Percentiles rank a stretch among this genome's conserved stretches.
Evolutionary conservation across 2,888 invertebrate species (phyloP).

Genomic region (Drosophila pseudotalamancana): DNA sequence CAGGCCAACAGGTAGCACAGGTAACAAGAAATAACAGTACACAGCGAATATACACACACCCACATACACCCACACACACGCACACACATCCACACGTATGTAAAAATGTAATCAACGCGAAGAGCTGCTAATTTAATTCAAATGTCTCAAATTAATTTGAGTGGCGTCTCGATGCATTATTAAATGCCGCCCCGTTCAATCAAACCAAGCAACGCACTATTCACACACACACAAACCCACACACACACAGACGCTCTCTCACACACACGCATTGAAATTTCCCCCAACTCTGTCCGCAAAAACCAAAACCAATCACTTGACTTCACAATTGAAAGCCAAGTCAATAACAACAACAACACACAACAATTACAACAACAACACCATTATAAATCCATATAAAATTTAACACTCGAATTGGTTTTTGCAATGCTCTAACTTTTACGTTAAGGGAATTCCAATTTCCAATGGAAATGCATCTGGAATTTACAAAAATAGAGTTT

Average conservation of each 20-base stretch:
- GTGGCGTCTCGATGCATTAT: slow-evolving; percentile 57
- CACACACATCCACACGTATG: too few relatives aligned
- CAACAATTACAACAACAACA: slow-evolving; percentile 11
- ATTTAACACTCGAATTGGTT: slow-evolving; percentile 16
- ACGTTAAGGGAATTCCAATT: neutral
- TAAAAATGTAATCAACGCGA: slow-evolving; percentile 31
- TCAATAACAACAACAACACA: slow-evolving; percentile 14
- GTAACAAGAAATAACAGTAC: neutral
- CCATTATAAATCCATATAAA: slow-evolving; percentile 15
- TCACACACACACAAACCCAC: neutral
- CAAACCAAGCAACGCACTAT: slow-evolving; percentile 47
- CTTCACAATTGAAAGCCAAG: slow-evolving; percentile 64
- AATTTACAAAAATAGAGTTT: neutral
- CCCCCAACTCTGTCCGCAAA: neutral
- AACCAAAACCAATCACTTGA: slow-evolving; percentile 71
- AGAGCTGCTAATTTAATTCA: slow-evolving; percentile 59
- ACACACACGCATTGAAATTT: neutral
- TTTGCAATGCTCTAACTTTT: slow-evolving; percentile 24
- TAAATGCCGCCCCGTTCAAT: slow-evolving; percentile 58
- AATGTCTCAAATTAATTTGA: slow-evolving; percentile 52
- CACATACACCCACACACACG: too few relatives aligned
- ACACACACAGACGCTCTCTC: neutral
- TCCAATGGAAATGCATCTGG: neutral
- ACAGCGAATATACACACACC: too few relatives aligned
- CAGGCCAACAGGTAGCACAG: too few relatives aligned